phyloP scores from a whole-genome alignment of 2,113 vertebrate species.

The Anhinga rufa region DNA sequence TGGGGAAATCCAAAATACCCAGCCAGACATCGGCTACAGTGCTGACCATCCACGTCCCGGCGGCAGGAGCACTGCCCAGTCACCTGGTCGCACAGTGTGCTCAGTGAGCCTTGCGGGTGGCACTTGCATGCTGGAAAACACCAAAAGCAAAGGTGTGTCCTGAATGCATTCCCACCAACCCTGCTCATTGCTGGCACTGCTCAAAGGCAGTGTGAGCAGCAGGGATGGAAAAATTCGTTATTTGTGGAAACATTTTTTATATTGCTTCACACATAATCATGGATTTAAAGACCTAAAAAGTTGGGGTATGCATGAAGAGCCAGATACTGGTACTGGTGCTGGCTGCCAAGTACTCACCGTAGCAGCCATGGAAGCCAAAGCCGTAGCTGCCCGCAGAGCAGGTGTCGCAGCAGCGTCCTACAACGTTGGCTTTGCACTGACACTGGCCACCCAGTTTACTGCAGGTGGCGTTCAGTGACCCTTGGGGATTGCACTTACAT shows the following conservation, averaged over 20 bases:
- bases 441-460: slow-evolving; percentile 80
- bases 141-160: neutral
- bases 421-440: slow-evolving; percentile 78
- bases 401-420: slow-evolving; percentile 80
- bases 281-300: neutral
- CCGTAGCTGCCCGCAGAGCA: slow-evolving; percentile 77
- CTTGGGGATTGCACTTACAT: slow-evolving; percentile 78
- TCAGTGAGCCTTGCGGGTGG: slow-evolving; percentile 75
- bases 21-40: slow-evolving; percentile 72
- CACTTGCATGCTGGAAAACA: slow-evolving; percentile 79
- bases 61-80: slow-evolving; percentile 82
- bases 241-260: neutral
- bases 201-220: neutral
- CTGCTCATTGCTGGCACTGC: accelerated
- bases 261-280: neutral
- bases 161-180: neutral
- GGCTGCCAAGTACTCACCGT: slow-evolving; percentile 60
- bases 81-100: slow-evolving; percentile 76
- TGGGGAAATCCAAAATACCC: slow-evolving; percentile 83
- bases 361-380: slow-evolving; percentile 79
- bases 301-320: neutral
- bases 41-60: slow-evolving; percentile 60
- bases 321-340: neutral
- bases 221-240: neutral
- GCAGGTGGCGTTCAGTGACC: slow-evolving; percentile 70